Base-by-base conservation (phyloP, 2,797 vertebrate genomes). In the Leuciscus waleckii region DNA sequence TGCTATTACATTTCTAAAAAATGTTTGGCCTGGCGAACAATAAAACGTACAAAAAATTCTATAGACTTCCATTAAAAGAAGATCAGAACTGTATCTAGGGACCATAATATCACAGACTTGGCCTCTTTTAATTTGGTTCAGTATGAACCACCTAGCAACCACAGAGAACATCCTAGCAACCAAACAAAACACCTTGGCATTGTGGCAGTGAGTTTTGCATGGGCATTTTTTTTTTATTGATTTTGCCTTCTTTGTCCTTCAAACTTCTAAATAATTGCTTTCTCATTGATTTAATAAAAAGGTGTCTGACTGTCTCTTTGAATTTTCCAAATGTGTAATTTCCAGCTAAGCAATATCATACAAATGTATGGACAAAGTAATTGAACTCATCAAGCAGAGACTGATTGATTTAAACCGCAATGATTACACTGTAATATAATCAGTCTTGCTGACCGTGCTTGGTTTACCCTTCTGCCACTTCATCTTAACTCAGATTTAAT, bases 401-500 rank as follows among this genome's bases (percentile, higher is more conserved):
- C 82, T 85, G 84, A 89, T 87, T 87, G 75, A 88, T 87, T 29
- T 81, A 82, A 84, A 87, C 82, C 80, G 26, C 49, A 85, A 81
- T 86, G 79, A 58, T 84, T 78, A 85, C 35, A 74, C 76, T 84
- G 76, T 85, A 85, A 88, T 88, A 84, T 70, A 84, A 88, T 88
- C 87, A 79, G 81, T 65, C 46, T 80, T 23, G 63, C 67, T 67
- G 79, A 86, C 70, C 68, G 68, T 71, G 54, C 51, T 19, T 80
- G 84, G 74, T 81, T 88, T 84, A 41, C 63, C 51, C 43, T 67
- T 9, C 63, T 82, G 11, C 32, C 68, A 73, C 65, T 78, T 63
- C 37, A 9, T 82, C 74, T 79, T 9, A 51, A 14, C 54, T 78
- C 51, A 61, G 61, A 82, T 76, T 81, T 85, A 86, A 87, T 83